Base-by-base conservation (phyloP, 2,888 invertebrate genomes). In the Conchocele bisecta region DNA sequence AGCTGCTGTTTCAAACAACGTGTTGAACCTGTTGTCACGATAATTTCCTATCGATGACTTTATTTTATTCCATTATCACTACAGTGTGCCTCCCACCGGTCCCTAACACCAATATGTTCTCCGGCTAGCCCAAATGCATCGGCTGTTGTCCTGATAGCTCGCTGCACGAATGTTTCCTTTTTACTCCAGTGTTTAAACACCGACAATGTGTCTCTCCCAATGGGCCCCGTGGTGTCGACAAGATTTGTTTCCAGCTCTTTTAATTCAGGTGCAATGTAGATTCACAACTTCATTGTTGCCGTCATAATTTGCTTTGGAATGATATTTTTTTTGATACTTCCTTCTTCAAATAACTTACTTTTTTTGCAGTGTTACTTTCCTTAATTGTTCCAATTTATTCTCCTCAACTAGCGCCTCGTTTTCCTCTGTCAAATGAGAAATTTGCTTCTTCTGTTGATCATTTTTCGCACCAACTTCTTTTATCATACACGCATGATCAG, bases 21-120 rank as follows among this genome's bases (percentile, higher is more conserved):
- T 22, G 44, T 71, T 75, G 50, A 75, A 75, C 13, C 71, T 22
- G 28, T 75, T 75, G 44, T 75, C 71, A 46, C 37, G 29, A 35
- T 71, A 71, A 24, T 66, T 71, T 24, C 65, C 54, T 7, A 71
- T 71, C 13, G 56, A 31, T 28, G 65, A 51, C n/a, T n/a, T n/a
- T n/a, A n/a, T 37, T 57, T 41, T n/a, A 63, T 58, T 13, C 67
- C 33, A 22, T 58, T 51, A 4, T 24, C 24, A 9, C 53, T 11
- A 50, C 70, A 70, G 28, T 42, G 46, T 0, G 59, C 44, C 28
- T 65, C 64, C 70, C 64, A 70, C 3, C 56, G 17, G 41, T 65
- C 69, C 11, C 69, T 4, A 17, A 69, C 11, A n/a, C 66, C 61
- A 24, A 51, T 22, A 24, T 75, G 60, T 24, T 70, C 65, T 13